Conservation (phyloP, 1,140 invertebrate genomes). For the Temnothorax curvispinosus region DNA sequence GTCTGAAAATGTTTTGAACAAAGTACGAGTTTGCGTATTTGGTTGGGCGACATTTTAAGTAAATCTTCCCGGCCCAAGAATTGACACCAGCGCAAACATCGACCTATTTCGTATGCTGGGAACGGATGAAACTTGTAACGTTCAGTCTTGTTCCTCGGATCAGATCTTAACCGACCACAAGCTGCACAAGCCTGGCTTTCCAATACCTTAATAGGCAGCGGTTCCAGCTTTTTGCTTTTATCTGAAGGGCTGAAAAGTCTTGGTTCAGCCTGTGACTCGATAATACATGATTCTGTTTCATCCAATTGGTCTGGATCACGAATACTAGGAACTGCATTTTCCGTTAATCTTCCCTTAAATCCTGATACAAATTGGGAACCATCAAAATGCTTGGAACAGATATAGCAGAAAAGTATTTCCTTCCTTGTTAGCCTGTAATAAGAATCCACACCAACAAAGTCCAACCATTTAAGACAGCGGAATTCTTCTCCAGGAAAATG, state of each 20-base stretch:
- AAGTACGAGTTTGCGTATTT: slow-evolving; percentile 83
- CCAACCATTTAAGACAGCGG: slow-evolving; percentile 83
- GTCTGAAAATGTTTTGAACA: slow-evolving; percentile 84
- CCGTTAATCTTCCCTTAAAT: slow-evolving; percentile 78
- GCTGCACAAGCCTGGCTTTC: slow-evolving; percentile 84
- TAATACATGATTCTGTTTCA: slow-evolving; percentile 63
- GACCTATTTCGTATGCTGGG: slow-evolving; percentile 84
- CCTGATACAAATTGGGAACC: slow-evolving; percentile 80
- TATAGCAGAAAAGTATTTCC: slow-evolving; percentile 85
- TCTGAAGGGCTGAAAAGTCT: slow-evolving; percentile 70
- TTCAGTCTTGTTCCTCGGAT: slow-evolving; percentile 81
- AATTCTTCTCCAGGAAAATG: slow-evolving; percentile 85
- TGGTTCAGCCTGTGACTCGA: slow-evolving; percentile 66
- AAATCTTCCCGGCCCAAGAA: slow-evolving; percentile 83
- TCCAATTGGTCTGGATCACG: slow-evolving; percentile 75
- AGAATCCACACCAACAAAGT: slow-evolving; percentile 84
- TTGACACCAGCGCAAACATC: slow-evolving; percentile 84
- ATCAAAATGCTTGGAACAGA: slow-evolving; percentile 84
- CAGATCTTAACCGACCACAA: slow-evolving; percentile 80
- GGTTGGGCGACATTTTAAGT: slow-evolving; percentile 85
- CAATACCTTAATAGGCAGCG: slow-evolving; percentile 75
- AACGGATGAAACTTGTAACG: slow-evolving; percentile 85
- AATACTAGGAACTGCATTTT: slow-evolving; percentile 82
- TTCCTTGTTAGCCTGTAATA: slow-evolving; percentile 84
- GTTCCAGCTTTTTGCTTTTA: slow-evolving; percentile 74